These are phyloP conservation scores for Gisinianus flammeolus DNA, from an alignment of 2,888 invertebrate genomes.

Conservation along the genomic window DNA sequence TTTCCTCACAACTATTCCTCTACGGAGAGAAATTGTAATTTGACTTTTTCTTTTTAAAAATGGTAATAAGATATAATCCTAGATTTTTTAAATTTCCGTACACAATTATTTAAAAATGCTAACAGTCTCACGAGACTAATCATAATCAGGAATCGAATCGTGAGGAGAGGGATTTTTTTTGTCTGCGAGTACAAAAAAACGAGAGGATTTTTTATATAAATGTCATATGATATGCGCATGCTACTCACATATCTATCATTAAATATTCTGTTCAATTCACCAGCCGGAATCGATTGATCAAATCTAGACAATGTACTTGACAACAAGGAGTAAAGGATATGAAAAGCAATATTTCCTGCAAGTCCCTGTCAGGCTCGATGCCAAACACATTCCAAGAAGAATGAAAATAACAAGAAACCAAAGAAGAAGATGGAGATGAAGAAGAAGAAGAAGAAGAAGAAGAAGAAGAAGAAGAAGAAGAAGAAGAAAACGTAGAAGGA, in stretches of 20 bases:
- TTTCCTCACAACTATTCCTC: too few species aligned
- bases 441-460: too few species aligned
- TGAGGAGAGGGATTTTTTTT: neutral
- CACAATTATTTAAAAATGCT: too few species aligned
- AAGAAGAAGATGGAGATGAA: neutral
- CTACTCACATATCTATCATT: conserved; percentile 12
- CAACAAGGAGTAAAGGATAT: neutral
- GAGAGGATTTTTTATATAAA: neutral
- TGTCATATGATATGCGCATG: too few species aligned
- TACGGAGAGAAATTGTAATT: too few species aligned
- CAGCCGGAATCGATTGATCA: conserved; percentile 37
- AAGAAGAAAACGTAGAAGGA: too few species aligned
- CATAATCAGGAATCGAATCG: too few species aligned
- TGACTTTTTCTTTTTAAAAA: too few species aligned
- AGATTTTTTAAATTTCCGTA: too few species aligned
- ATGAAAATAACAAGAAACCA: neutral
- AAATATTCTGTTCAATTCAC: conserved; percentile 27
- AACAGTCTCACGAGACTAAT: too few species aligned
- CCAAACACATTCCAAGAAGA: conserved; percentile 26
- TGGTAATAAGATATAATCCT: too few species aligned
- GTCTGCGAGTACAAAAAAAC: neutral
- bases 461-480: too few species aligned
- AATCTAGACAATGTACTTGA: conserved; percentile 35
- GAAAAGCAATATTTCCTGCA: conserved; percentile 29
- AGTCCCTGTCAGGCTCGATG: conserved; percentile 27